These are phyloP conservation scores for Metaphire vulgaris DNA, from an alignment of 1,140 invertebrate species.

Conservation along the genomic window DNA sequence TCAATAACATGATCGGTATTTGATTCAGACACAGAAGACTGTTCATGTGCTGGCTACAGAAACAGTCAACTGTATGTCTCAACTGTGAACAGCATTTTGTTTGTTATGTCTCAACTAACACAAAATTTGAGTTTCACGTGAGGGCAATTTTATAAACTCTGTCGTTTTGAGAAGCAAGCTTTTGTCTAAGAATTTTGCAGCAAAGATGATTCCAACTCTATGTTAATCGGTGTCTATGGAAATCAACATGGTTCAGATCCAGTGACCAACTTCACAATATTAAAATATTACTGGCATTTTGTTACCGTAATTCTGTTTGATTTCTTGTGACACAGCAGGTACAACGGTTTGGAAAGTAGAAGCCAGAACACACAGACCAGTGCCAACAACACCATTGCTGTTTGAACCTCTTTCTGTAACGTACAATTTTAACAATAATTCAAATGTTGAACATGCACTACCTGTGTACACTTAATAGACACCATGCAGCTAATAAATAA, in stretches of 20 bases:
- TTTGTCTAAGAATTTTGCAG: background rate
- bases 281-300: too few relatives aligned
- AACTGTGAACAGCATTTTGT: too few relatives aligned
- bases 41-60: background rate
- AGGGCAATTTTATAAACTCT: too few relatives aligned
- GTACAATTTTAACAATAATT: too few relatives aligned
- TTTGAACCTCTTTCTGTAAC: constrained; percentile 63
- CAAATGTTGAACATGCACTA: too few relatives aligned
- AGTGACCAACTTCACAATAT: too few relatives aligned
- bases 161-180: too few relatives aligned
- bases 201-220: background rate
- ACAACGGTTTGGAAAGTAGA: constrained; percentile 60
- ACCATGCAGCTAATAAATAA: background rate
- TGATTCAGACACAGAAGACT: background rate
- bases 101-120: too few relatives aligned
- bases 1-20: too few relatives aligned
- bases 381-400: constrained; percentile 65
- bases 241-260: too few relatives aligned
- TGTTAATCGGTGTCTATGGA: background rate
- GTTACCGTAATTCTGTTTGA: background rate
- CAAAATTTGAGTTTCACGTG: too few relatives aligned
- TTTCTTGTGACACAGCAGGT: constrained; percentile 24
- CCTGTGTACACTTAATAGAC: too few relatives aligned
- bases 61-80: background rate
- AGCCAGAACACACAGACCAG: constrained; percentile 83